Conservation (phyloP, 2,113 vertebrate species). For the Uria aalge region DNA sequence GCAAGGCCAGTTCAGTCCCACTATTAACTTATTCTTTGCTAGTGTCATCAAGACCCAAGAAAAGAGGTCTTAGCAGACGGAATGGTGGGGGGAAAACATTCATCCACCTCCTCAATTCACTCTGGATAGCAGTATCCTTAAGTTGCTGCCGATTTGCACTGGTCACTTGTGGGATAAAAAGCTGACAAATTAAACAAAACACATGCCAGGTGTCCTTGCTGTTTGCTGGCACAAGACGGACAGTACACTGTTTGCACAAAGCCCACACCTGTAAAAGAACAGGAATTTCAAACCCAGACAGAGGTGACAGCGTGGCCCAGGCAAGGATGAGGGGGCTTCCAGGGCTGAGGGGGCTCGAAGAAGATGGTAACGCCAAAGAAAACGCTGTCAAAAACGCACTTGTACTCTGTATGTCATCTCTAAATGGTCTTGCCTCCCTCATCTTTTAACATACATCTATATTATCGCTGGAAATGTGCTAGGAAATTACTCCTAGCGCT, state of each 20-base stretch:
- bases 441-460: not conserved
- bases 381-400: not conserved
- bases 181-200: not conserved
- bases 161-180: not conserved
- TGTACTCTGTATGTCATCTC: not conserved
- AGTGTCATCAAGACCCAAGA: not conserved
- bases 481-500: not conserved
- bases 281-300: not conserved
- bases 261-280: not conserved
- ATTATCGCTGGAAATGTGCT: not conserved
- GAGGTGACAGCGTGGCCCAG: rapidly evolving
- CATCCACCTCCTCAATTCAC: not conserved
- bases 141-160: not conserved
- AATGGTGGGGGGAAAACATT: not conserved
- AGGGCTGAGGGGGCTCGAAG: not conserved
- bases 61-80: not conserved
- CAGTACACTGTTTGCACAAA: rapidly evolving
- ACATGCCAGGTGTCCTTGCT: not conserved
- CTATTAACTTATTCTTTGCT: not conserved
- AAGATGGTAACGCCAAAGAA: not conserved
- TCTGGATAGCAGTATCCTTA: not conserved
- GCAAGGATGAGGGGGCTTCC: not conserved
- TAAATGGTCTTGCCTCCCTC: not conserved
- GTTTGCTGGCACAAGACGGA: not conserved
- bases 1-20: not conserved